Evolutionary conservation across 2,113 vertebrate species (phyloP), one percentile per base, ranked within the genome.

Genomic region (Leptodactylus fuscus): DNA sequence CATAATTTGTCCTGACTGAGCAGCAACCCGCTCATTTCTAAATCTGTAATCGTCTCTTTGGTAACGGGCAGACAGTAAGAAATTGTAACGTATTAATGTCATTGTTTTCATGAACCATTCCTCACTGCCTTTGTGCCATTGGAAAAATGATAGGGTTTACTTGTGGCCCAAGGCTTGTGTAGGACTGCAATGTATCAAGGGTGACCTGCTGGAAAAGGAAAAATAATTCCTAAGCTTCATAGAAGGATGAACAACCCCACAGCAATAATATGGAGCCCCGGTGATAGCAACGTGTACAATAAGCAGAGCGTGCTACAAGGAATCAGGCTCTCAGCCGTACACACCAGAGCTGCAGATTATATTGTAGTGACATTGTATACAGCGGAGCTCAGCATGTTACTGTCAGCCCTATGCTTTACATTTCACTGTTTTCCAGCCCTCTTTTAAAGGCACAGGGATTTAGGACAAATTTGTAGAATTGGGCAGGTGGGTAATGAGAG

Each of bases 51-150:
- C 9, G 55, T 27, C 51, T 79, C 32, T 79, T 10, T 79, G 20
- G 51, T 58, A 55, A 53, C 32, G 24, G 4, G 49, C 7, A 34
- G 29, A 58, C 70, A 46, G 70, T 44, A 74, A 71, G 34, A 58
- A 74, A 74, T 73, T n/a, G 48, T 41, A 74, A 55, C 53, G 38
- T 51, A 24, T 74, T 83, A 74, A 83, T 58, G 36, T 73, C 49
- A 83, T 58, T 83, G 69, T 51, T 75, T 83, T 83, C 51, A 9
- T 46, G 34, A 82, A 79, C 22, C 49, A 75, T 62, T 62, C 46
- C 9, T 75, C 38, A 18, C n/a, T 71, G 44, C 53, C 69, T 74
- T 75, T 83, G 49, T 83, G 49, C 32, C 49, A 15, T 27, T 20
- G 41, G 51, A 83, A 83, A 58, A 44, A 44, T 46, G 53, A 53